phyloP scores from a whole-genome alignment of 2,888 invertebrate species.

The Leptopilina drosophilae region DNA sequence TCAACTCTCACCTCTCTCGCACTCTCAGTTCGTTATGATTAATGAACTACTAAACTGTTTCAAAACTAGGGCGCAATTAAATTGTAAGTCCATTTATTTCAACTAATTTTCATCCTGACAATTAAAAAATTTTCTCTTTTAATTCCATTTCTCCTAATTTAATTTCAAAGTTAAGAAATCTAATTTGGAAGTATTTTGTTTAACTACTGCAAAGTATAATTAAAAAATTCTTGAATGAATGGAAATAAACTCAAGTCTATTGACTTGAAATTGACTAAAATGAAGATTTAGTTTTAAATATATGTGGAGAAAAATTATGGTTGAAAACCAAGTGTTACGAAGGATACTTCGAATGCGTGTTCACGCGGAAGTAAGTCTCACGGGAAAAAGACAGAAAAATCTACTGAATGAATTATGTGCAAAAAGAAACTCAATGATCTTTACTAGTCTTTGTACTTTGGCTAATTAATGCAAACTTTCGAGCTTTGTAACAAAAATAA shows the following conservation, averaged over 20 bases:
- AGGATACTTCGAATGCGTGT: conserved; percentile 8
- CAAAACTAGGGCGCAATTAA: neutral
- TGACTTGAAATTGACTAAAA: too few relatives aligned
- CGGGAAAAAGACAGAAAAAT: conserved; percentile 32
- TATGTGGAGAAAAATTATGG: neutral
- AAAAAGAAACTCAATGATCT: conserved; percentile 32
- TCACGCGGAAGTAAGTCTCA: conserved; percentile 40
- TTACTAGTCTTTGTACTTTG: conserved; percentile 15
- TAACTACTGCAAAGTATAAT: too few relatives aligned
- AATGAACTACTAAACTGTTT: neutral
- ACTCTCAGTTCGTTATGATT: neutral
- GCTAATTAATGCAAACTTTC: conserved; percentile 26
- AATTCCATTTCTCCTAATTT: too few relatives aligned
- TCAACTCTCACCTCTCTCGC: neutral
- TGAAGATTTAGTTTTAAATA: neutral
- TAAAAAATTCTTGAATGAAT: too few relatives aligned
- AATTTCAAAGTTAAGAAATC: too few relatives aligned
- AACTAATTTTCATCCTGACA: too few relatives aligned
- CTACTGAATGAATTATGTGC: conserved; percentile 21
- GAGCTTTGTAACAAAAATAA: neutral
- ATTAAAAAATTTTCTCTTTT: too few relatives aligned
- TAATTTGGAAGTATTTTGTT: too few relatives aligned
- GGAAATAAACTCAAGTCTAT: too few relatives aligned
- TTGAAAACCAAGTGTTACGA: neutral
- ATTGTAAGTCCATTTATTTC: neutral